phyloP scores from a whole-genome alignment of 2,113 vertebrate genomes.

The Vicugna pacos region DNA sequence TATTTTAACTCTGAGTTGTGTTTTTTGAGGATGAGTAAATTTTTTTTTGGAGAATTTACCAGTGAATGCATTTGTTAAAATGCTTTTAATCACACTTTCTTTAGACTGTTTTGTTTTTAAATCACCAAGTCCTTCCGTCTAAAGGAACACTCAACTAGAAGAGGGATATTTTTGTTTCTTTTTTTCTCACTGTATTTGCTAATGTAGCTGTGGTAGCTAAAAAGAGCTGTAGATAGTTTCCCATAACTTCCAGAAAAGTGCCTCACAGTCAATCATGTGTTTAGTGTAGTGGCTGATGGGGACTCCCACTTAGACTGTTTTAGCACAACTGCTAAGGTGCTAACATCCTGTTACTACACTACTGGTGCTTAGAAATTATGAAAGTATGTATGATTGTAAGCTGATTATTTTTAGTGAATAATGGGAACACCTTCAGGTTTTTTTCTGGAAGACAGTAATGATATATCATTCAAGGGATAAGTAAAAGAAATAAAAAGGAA shows the following conservation, averaged over 20 bases:
- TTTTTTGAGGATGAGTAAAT: background rate
- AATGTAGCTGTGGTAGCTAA: background rate
- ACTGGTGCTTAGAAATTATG: background rate
- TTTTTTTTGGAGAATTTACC: background rate
- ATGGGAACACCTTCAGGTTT: background rate
- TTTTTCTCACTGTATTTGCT: background rate
- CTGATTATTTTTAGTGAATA: constrained; percentile 53
- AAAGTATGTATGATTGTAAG: constrained; percentile 29
- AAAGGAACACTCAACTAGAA: background rate
- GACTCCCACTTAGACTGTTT: accelerated
- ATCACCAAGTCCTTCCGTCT: background rate
- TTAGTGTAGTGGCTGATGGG: background rate
- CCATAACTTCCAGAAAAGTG: background rate
- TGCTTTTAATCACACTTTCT: background rate
- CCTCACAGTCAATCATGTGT: background rate
- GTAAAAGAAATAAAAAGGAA: background rate
- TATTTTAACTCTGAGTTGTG: constrained; percentile 45
- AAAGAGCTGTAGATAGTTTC: background rate
- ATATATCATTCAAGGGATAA: background rate
- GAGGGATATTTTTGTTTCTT: background rate
- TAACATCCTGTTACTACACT: background rate
- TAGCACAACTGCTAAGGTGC: background rate
- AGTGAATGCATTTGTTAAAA: background rate
- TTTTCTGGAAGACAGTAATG: background rate
- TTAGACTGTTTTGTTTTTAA: background rate